phyloP scores from a whole-genome alignment of 2,888 invertebrate species.

The Chloroclystis v-ata region DNA sequence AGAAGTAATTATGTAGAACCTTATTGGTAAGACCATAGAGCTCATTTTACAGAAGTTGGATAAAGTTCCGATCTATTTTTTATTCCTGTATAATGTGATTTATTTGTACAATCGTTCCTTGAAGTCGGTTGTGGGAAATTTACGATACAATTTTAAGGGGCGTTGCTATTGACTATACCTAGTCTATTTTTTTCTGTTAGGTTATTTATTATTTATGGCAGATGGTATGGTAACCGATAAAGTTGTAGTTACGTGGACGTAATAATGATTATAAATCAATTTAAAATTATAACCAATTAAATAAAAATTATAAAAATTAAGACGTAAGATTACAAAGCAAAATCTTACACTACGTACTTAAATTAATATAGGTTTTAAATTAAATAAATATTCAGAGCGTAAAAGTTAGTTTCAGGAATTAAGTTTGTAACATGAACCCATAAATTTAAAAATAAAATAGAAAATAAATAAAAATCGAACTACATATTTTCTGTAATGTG shows the following conservation, averaged over 20 bases:
- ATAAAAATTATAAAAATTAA: no score
- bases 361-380: no score
- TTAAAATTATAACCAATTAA: neutral
- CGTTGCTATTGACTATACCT: constrained; percentile 43
- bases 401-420: no score
- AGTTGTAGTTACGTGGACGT: constrained; percentile 12
- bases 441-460: neutral
- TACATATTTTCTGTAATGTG: no score
- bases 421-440: no score
- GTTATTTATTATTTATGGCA: constrained; percentile 40
- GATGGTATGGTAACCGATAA: constrained; percentile 34
- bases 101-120: constrained; percentile 66
- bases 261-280: neutral
- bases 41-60: constrained; percentile 26
- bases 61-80: constrained; percentile 62
- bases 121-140: constrained; percentile 68
- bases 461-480: neutral
- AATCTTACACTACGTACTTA: no score
- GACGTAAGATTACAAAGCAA: no score
- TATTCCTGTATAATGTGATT: constrained; percentile 64
- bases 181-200: constrained; percentile 50
- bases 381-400: no score
- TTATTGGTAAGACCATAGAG: constrained; percentile 12
- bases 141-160: constrained; percentile 64
- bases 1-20: constrained; percentile 17